Evolutionary conservation across 2,888 invertebrate species (phyloP), one percentile per base, ranked within the genome.

Genomic region (Halocaridina rubra): DNA sequence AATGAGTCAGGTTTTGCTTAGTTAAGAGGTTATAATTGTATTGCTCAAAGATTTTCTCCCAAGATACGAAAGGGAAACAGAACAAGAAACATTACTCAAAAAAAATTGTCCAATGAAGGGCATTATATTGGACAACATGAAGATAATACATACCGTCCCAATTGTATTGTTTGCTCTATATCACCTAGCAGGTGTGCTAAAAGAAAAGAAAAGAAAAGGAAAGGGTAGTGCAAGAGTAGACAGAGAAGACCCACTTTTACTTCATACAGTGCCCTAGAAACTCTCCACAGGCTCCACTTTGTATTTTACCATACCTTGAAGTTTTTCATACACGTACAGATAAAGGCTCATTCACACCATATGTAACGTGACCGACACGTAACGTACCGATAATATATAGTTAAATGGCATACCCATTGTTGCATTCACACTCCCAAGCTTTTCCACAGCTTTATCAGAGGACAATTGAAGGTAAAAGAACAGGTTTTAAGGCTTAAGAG

Each of bases 111-210:
- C 5, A 75, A 10, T 75, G 24, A 71, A 71, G 27, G 72, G 27
- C 75, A 75, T 39, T 75, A 16, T 75, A 10, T 33, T 16, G 16
- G 32, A 33, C 32, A 75, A 39, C 32, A 75, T 75, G 75, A 75
- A 30, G 33, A 33, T 22, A 75, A 75, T 16, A 16, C n/a, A 27
- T 24, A 77, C 7, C 29, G 33, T n/a, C 77, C 77, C 4, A 59
- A 59, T 30, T 77, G 77, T 30, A 39, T n/a, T 22, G 77, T 77
- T 5, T 77, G 77, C 59, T 77, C 77, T 22, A 59, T 77, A 8
- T 22, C 29, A 30, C 77, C 77, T 19, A 10, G 5, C 13, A n/a
- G 59, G 30, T 77, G 77, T 30, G n/a, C n/a, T n/a, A n/a, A n/a
- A n/a, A n/a, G n/a, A n/a, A n/a, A n/a, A n/a, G 29, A 22, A 8